These are phyloP conservation scores for Gibbula magus DNA, from an alignment of 2,888 invertebrate species.

Conservation along the genomic window DNA sequence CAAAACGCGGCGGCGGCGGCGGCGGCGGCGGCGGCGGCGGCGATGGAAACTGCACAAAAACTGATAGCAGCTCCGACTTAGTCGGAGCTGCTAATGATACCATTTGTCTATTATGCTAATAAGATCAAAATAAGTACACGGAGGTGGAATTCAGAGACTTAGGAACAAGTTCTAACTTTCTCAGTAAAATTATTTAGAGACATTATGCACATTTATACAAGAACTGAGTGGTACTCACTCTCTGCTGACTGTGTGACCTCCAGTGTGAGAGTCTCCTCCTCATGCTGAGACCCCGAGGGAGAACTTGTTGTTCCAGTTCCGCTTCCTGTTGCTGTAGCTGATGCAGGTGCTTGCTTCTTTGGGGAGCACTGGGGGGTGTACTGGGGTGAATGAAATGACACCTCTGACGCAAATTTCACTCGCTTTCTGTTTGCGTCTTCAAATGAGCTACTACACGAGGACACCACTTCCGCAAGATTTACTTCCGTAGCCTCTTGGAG, in stretches of 20 bases:
- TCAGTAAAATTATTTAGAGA: too few relatives aligned
- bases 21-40: too few relatives aligned
- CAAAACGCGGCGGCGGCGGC: too few relatives aligned
- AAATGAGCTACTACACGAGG: conserved; percentile 37
- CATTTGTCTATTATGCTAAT: too few relatives aligned
- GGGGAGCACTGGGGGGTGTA: conserved; percentile 61
- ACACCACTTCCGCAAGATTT: not conserved
- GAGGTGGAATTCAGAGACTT: too few relatives aligned
- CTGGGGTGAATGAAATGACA: conserved; percentile 70
- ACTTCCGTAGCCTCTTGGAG: not conserved
- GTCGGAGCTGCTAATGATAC: too few relatives aligned
- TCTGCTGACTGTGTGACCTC: conserved; percentile 31
- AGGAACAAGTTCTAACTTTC: too few relatives aligned
- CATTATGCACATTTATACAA: too few relatives aligned
- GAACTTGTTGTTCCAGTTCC: not conserved
- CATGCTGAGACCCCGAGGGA: conserved; percentile 48
- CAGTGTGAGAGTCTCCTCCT: conserved; percentile 44
- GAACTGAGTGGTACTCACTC: not conserved
- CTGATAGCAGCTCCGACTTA: too few relatives aligned
- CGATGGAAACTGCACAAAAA: too few relatives aligned
- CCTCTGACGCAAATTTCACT: conserved; percentile 73
- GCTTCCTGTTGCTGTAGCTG: conserved; percentile 14
- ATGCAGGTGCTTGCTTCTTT: conserved; percentile 18
- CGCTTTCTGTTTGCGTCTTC: conserved; percentile 55
- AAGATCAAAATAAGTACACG: too few relatives aligned